These are phyloP conservation scores for Hoplostethus mediterraneus DNA, from an alignment of 2,797 vertebrate genomes.

Conservation along the genomic window DNA sequence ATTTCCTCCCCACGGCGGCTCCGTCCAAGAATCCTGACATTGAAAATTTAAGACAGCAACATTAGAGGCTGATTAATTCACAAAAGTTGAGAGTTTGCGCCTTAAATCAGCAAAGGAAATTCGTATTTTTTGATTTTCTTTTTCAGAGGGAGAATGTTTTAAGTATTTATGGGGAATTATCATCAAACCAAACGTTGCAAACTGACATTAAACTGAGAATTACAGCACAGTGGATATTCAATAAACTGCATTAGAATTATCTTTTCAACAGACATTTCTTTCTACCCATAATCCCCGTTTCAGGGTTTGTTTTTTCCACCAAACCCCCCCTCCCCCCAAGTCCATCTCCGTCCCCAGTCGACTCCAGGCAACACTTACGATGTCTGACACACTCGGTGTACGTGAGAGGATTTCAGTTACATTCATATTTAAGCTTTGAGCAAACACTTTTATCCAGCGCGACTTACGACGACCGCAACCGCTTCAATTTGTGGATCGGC, in stretches of 20 bases:
- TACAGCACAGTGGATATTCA: not conserved
- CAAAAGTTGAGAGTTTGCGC: not conserved
- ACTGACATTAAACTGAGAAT: not conserved
- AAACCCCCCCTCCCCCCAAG: not conserved
- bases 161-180: no score
- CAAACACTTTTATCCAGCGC: not conserved
- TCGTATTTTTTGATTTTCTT: no score
- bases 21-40: not conserved
- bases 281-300: not conserved
- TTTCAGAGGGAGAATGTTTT: no score
- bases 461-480: not conserved
- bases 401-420: not conserved
- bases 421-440: not conserved
- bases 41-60: not conserved
- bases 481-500: not conserved
- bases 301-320: not conserved
- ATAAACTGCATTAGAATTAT: no score
- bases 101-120: not conserved
- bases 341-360: not conserved
- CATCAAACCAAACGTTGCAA: not conserved
- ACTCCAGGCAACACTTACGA: not conserved
- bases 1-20: not conserved
- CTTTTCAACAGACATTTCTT: not conserved
- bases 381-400: not conserved
- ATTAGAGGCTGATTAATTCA: not conserved